Evolutionary conservation across 2,113 vertebrate species (phyloP).

Genomic region (Chaetops frenatus): DNA sequence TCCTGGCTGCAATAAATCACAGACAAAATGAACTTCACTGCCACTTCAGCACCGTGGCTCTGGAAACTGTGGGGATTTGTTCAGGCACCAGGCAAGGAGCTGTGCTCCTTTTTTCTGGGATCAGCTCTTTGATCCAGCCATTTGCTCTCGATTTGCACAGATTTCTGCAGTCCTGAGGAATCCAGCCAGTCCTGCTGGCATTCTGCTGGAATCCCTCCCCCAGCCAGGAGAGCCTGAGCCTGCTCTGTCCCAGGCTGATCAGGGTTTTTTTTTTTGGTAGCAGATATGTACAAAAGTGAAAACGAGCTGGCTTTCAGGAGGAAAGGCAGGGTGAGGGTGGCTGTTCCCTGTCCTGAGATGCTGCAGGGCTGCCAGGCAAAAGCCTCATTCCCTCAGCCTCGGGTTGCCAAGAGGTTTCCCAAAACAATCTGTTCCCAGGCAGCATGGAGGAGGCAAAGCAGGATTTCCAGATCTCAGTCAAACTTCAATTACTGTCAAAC

Average conservation of each 20-base stretch:
- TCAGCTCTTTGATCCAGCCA: not conserved
- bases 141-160: not conserved
- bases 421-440: not conserved
- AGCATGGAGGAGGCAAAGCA: not conserved
- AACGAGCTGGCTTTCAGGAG: not conserved
- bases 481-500: not conserved
- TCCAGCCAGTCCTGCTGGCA: not conserved
- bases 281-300: not conserved
- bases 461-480: not conserved
- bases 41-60: not conserved
- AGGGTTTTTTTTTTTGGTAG: not conserved
- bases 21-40: not conserved
- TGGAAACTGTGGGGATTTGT: not conserved
- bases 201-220: not conserved
- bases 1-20: not conserved
- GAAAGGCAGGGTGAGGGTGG: not conserved
- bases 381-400: not conserved
- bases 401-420: not conserved
- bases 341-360: not conserved
- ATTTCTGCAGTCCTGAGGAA: not conserved
- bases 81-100: not conserved
- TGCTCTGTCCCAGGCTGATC: not conserved
- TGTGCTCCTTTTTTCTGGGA: not conserved
- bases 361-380: not conserved
- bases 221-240: not conserved